Evolutionary conservation across 1,140 invertebrate species (phyloP).

Genomic region (Microvelia longipes): DNA sequence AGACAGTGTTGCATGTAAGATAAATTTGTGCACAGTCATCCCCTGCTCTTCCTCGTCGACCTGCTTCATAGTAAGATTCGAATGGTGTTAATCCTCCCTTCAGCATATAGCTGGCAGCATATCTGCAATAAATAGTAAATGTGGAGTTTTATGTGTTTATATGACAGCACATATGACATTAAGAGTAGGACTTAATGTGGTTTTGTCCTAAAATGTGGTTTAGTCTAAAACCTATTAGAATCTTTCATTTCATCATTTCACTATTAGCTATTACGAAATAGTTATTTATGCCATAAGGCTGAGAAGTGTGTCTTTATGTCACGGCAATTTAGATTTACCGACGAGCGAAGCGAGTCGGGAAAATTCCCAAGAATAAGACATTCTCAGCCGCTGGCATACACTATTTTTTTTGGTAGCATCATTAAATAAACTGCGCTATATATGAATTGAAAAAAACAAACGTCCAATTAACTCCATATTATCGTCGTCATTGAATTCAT

Average conservation of each 20-base stretch:
- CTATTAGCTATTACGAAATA: not conserved
- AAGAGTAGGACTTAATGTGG: not conserved
- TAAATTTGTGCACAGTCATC: slow-evolving; percentile 67
- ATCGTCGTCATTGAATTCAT: too few species aligned
- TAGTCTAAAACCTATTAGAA: not conserved
- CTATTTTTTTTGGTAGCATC: not conserved
- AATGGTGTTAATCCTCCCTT: slow-evolving; percentile 58
- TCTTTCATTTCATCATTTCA: not conserved
- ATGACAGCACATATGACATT: not conserved
- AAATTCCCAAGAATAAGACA: not conserved
- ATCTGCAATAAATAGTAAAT: slow-evolving; percentile 37
- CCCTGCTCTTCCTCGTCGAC: slow-evolving; percentile 61
- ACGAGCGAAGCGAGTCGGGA: too few species aligned
- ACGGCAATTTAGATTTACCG: too few species aligned
- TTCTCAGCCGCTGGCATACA: too few species aligned
- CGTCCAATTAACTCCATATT: too few species aligned
- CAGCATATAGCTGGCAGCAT: slow-evolving; percentile 66
- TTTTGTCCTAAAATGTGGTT: not conserved
- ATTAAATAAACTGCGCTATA: too few species aligned
- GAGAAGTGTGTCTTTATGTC: too few species aligned
- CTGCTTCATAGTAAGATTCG: slow-evolving; percentile 57
- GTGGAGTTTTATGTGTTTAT: slow-evolving; percentile 4
- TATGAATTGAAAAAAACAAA: too few species aligned
- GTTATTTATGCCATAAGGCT: too few species aligned
- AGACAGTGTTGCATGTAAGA: slow-evolving; percentile 73